These are phyloP conservation scores for Drosophila macrospina DNA, from an alignment of 2,888 invertebrate species.

Conservation along the genomic window DNA sequence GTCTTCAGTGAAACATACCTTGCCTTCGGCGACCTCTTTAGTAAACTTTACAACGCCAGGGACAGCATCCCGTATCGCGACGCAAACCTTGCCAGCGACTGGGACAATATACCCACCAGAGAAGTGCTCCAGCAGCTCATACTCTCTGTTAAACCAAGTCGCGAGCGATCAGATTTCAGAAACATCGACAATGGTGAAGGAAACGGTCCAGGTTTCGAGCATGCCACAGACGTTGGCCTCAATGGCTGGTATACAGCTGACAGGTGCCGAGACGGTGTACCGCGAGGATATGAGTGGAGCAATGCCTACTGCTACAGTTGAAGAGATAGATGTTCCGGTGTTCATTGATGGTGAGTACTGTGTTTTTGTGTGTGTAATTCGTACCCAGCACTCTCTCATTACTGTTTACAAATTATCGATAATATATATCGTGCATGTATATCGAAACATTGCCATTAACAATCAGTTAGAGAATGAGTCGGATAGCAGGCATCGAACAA, in stretches of 20 bases:
- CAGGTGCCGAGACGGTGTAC: slow-evolving; percentile 80
- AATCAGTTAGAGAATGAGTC: slow-evolving; percentile 77
- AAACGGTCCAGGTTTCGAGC: slow-evolving; percentile 76
- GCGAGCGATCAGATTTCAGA: slow-evolving; percentile 33
- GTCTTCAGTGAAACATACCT: slow-evolving; percentile 70
- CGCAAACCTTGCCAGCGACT: slow-evolving; percentile 43
- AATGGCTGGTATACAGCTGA: slow-evolving; percentile 83
- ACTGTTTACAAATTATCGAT: slow-evolving; percentile 55
- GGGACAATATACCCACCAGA: slow-evolving; percentile 60
- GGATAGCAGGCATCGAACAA: slow-evolving; percentile 70
- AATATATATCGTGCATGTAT: not conserved
- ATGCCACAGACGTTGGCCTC: slow-evolving; percentile 74
- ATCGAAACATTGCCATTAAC: slow-evolving; percentile 16
- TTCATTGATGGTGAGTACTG: slow-evolving; percentile 85
- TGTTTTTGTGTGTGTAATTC: slow-evolving; percentile 80
- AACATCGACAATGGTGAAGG: slow-evolving; percentile 45
- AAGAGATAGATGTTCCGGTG: slow-evolving; percentile 85
- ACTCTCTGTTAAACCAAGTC: slow-evolving; percentile 40
- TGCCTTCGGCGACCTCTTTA: slow-evolving; percentile 55
- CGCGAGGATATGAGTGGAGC: slow-evolving; percentile 84
- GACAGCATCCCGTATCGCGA: slow-evolving; percentile 65
- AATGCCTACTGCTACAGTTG: slow-evolving; percentile 85
- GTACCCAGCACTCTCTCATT: slow-evolving; percentile 79
- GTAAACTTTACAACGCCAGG: slow-evolving; percentile 60
- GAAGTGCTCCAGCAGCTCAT: slow-evolving; percentile 30